phyloP scores from a whole-genome alignment of 2,888 invertebrate species.

The Drosophila incognita region DNA sequence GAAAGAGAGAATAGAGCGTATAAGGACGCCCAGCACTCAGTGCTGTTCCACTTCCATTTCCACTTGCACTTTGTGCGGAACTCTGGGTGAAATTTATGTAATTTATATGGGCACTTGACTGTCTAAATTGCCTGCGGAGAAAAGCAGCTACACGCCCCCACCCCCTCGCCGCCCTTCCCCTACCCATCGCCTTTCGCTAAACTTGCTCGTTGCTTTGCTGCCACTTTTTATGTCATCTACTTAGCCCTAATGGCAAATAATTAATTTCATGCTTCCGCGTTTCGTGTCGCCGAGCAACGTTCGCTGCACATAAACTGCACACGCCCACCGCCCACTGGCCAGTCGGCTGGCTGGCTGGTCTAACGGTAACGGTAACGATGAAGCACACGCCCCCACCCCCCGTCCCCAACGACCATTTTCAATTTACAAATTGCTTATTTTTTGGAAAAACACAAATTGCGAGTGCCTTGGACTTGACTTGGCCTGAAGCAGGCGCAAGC shows the following conservation, averaged over 20 bases:
- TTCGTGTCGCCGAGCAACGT: conserved; percentile 57
- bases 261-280: conserved; percentile 85
- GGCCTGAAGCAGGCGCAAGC: conserved; percentile 28
- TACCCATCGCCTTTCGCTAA: not conserved
- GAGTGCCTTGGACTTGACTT: conserved; percentile 73
- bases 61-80: conserved; percentile 48
- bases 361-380: conserved; percentile 1
- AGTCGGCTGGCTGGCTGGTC: conserved; percentile 3
- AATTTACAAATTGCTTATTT: conserved; percentile 82
- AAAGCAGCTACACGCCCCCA: conserved; percentile 21
- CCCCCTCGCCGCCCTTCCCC: not conserved
- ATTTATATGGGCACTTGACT: conserved; percentile 86
- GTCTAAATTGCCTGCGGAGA: conserved; percentile 85
- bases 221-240: conserved; percentile 84
- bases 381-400: conserved; percentile 1
- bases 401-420: conserved; percentile 71
- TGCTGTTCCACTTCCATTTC: conserved; percentile 23
- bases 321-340: conserved; percentile 35
- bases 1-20: not conserved
- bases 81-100: conserved; percentile 84
- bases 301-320: conserved; percentile 31
- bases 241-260: conserved; percentile 86
- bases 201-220: conserved; percentile 43
- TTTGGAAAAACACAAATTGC: conserved; percentile 75
- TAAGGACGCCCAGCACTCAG: conserved; percentile 27